phyloP scores from a whole-genome alignment of 1,140 invertebrate species.

The Zaprionus vittiger region DNA sequence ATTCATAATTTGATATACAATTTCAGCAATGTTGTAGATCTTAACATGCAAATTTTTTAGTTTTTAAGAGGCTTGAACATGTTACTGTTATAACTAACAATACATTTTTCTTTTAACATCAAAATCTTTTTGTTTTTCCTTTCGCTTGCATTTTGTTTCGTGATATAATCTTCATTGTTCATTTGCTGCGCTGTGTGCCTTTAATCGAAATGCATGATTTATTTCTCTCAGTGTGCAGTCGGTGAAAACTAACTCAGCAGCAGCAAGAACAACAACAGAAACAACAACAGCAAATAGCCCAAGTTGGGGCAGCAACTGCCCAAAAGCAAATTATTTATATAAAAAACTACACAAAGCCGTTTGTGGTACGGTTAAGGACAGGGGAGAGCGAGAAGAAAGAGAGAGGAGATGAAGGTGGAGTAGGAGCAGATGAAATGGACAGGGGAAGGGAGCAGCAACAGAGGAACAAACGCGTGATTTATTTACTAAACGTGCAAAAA shows the following conservation, averaged over 20 bases:
- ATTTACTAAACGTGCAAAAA: conserved; percentile 83
- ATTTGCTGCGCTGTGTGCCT: neutral
- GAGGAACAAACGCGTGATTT: conserved; percentile 72
- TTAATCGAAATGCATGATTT: conserved; percentile 14
- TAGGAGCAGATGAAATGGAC: neutral
- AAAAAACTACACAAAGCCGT: conserved; percentile 69
- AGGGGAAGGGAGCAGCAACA: neutral
- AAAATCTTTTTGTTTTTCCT: neutral
- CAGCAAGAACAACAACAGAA: neutral
- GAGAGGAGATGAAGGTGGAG: neutral
- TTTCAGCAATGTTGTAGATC: no score
- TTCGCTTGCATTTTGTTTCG: neutral
- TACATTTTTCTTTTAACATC: neutral
- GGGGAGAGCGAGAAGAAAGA: neutral
- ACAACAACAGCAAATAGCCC: conserved; percentile 57
- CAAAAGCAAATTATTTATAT: conserved; percentile 75
- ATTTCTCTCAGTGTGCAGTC: conserved; percentile 27
- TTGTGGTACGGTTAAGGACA: conserved; percentile 19
- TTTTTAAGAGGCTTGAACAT: no score
- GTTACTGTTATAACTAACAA: no score
- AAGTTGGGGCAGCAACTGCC: conserved; percentile 41
- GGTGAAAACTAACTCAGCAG: conserved; percentile 34
- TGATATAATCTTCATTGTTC: neutral
- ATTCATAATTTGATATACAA: no score
- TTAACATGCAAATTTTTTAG: no score